Percentiles rank a stretch among this genome's conserved stretches.
Evolutionary conservation across 2,797 vertebrate species (phyloP).

Genomic region (Fratercula arctica): DNA sequence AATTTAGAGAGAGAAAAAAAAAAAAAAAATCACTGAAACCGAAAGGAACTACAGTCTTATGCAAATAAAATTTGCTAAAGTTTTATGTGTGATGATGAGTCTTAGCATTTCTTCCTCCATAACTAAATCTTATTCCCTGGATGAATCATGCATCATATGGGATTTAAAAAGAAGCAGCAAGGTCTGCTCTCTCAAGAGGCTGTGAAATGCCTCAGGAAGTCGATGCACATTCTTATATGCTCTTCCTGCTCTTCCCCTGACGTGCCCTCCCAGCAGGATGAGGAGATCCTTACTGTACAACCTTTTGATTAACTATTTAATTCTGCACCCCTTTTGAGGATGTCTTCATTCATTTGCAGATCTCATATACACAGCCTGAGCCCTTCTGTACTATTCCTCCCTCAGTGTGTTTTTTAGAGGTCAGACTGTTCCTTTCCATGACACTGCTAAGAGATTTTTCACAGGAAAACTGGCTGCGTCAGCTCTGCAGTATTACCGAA

Average conservation of each 20-base stretch:
- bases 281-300: not conserved
- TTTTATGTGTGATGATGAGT: not conserved
- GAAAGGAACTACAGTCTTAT: not conserved
- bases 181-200: not conserved
- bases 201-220: not conserved
- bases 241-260: not conserved
- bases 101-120: not conserved
- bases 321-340: not conserved
- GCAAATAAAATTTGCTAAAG: not conserved
- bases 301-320: not conserved
- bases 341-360: not conserved
- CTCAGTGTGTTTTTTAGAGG: not conserved
- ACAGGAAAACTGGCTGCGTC: not conserved
- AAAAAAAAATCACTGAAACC: not conserved
- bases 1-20: not conserved
- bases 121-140: not conserved
- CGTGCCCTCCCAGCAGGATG: fast-evolving
- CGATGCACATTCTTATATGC: not conserved
- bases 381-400: not conserved
- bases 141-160: not conserved
- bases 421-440: not conserved
- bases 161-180: not conserved
- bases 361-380: not conserved
- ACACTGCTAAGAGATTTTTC: not conserved
- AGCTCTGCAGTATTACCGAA: not conserved